Percentiles rank a stretch among this genome's conserved stretches.
phyloP scores from a whole-genome alignment of 1,140 invertebrate genomes.

The Sitodiplosis mosellana region DNA sequence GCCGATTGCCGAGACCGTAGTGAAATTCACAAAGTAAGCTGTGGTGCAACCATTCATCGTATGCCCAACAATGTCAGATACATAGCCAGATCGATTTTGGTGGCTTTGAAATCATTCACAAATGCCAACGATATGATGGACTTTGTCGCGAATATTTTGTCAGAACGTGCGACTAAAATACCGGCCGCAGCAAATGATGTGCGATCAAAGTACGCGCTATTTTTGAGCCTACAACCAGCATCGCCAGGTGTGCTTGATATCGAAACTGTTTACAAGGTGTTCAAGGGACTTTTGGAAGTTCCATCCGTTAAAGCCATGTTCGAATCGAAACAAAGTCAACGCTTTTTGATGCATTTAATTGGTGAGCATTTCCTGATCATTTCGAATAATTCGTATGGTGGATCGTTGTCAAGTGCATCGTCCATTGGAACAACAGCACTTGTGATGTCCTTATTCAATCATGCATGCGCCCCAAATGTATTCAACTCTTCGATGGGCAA shows the following conservation, averaged over 20 bases:
- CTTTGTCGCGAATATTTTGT: constrained; percentile 11
- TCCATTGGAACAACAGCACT: neutral
- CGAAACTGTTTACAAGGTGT: neutral
- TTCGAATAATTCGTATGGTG: neutral
- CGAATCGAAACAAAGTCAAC: neutral
- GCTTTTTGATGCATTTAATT: neutral
- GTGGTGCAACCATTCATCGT: constrained; percentile 42
- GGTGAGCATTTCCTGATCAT: neutral
- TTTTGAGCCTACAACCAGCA: neutral
- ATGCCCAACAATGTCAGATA: constrained; percentile 46
- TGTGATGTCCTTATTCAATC: constrained; percentile 19
- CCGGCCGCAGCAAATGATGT: constrained; percentile 14
- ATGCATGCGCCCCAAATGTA: constrained; percentile 2
- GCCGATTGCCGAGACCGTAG: constrained; percentile 40
- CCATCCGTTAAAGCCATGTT: constrained; percentile 10
- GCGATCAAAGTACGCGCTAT: neutral
- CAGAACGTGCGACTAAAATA: constrained; percentile 32
- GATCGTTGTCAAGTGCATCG: neutral
- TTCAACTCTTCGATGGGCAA: too few species aligned
- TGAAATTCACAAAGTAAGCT: constrained; percentile 41
- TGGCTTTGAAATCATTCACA: constrained; percentile 29
- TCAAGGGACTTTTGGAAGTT: constrained; percentile 22
- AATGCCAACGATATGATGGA: constrained; percentile 27
- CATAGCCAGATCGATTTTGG: constrained; percentile 34
- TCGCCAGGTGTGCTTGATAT: neutral